Evolutionary conservation across 1,140 invertebrate species (phyloP), one percentile per base, ranked within the genome.

Genomic region (Drosophila rufa): DNA sequence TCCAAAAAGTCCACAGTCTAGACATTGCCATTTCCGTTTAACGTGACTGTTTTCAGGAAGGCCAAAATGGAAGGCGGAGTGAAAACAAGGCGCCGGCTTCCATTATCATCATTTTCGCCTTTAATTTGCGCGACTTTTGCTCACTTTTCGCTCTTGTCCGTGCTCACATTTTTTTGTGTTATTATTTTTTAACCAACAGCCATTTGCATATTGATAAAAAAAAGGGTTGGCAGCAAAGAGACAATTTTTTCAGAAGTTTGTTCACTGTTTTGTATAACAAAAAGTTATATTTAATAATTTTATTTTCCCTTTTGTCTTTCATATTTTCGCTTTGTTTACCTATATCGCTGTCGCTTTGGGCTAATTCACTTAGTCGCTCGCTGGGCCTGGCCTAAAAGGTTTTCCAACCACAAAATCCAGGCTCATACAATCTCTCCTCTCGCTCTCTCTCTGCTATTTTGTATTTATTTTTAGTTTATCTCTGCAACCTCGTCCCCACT

Each of bases 21-120:
- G 85, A 89, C 85, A 90, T 89, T 81, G 85, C 85, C 85, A 90
- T 90, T 89, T 89, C 85, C 85, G 85, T 75, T 89, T 79, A 90
- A 89, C 85, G 84, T 89, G 84, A 87, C 80, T 86, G 77, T 68
- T 65, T 73, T 70, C 76, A 59, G 68, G 40, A 59, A 43, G 43
- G 42, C 33, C 12, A 57, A 43, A 42, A 55, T 42, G 55, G 38
- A 67, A 30, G 25, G 43, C 33, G 36, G 65, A 68, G 73, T 47
- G 40, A 57, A 58, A 61, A 71, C 46, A 47, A 43, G 48, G 56
- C 59, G 67, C 55, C 40, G 71, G 67, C 50, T 78, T 61, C 57
- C 62, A 83, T 80, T 78, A 80, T 76, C 70, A 79, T 73, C 73
- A 80, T 76, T 57, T 71, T 80, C 51, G 56, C 56, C 71, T 68